These are phyloP conservation scores for Pelecanoides urinatrix DNA, from an alignment of 2,113 vertebrate species.

Conservation along the genomic window DNA sequence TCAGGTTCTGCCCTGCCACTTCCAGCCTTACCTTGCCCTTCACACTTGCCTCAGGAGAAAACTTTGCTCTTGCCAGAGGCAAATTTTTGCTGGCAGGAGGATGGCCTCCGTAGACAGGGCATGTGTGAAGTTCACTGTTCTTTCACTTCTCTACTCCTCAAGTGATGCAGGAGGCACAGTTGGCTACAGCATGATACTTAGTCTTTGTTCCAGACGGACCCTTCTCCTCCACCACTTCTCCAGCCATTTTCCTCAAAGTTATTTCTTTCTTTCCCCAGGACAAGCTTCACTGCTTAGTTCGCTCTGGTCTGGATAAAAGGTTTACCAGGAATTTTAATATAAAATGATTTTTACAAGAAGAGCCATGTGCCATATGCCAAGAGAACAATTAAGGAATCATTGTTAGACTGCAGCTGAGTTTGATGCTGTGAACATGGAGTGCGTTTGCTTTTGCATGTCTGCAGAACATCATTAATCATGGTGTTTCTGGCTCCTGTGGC, in stretches of 20 bases:
- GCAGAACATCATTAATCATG: slow-evolving; percentile 35
- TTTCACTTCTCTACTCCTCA: not conserved
- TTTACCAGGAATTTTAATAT: slow-evolving; percentile 32
- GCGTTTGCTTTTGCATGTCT: not conserved
- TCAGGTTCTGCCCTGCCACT: not conserved
- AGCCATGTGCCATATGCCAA: not conserved
- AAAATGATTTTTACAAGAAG: slow-evolving; percentile 24
- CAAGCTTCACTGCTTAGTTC: not conserved
- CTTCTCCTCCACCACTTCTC: not conserved
- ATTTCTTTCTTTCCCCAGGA: not conserved
- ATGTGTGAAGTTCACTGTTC: not conserved
- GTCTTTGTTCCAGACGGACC: not conserved
- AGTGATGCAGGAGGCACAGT: rapidly evolving
- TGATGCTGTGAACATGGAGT: not conserved
- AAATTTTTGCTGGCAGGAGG: not conserved
- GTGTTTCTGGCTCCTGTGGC: slow-evolving; percentile 9
- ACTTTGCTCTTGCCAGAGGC: not conserved
- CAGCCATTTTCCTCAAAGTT: not conserved
- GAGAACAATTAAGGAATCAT: slow-evolving; percentile 29
- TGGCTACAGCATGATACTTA: not conserved
- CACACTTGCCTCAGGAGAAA: not conserved
- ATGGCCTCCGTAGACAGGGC: not conserved
- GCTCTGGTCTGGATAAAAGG: not conserved
- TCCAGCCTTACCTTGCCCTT: not conserved
- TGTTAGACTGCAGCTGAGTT: not conserved